Evolutionary conservation across 2,888 invertebrate species (phyloP).

Genomic region (Cephus rjabovi): DNA sequence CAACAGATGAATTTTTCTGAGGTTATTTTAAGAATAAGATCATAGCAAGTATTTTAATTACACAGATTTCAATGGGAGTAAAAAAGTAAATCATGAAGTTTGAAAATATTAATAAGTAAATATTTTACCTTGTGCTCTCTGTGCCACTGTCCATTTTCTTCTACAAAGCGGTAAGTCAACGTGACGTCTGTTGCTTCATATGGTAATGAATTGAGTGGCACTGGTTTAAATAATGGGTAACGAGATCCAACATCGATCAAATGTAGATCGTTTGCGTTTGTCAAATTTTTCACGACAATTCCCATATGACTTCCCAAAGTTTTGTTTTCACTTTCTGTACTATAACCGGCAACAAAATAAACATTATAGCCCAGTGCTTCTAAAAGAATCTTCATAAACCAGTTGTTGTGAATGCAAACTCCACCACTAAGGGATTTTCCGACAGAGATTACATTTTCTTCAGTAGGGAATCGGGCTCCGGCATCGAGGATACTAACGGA

Average conservation of each 20-base stretch:
- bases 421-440: conserved; percentile 14
- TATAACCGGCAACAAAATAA: background rate
- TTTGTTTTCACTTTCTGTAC: background rate
- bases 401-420: conserved; percentile 17
- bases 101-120: background rate
- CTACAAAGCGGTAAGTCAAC: conserved; percentile 16
- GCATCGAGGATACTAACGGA: conserved; percentile 9
- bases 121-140: conserved; percentile 15
- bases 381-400: conserved; percentile 18
- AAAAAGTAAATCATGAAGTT: background rate
- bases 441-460: background rate
- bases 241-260: conserved; percentile 15
- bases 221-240: conserved; percentile 17
- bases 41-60: background rate
- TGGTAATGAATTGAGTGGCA: conserved; percentile 11
- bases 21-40: too few relatives aligned
- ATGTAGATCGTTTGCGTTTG: conserved; percentile 11
- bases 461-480: conserved; percentile 16
- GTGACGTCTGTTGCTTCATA: conserved; percentile 16
- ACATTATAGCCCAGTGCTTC: conserved; percentile 18
- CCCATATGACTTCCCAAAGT: conserved; percentile 12
- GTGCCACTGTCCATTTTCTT: conserved; percentile 20
- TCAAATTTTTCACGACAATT: conserved; percentile 12
- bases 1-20: background rate
- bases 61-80: background rate